phyloP scores from a whole-genome alignment of 2,113 vertebrate species.

The Melospiza georgiana region DNA sequence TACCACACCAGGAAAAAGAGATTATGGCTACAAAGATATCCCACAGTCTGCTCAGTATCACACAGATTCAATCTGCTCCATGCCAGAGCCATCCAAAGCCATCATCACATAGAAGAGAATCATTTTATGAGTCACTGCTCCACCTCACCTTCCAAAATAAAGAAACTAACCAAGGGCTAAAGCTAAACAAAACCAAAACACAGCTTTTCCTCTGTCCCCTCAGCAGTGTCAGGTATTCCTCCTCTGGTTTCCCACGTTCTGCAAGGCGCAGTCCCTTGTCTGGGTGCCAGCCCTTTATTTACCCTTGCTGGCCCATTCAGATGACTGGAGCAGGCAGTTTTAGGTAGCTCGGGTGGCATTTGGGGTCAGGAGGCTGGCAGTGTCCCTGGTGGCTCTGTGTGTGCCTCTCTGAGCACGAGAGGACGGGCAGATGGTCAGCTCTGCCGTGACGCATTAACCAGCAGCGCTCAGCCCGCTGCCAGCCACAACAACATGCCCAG shows the following conservation, averaged over 20 bases:
- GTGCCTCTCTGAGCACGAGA: background rate
- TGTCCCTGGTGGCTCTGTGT: background rate
- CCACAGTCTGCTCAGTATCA: background rate
- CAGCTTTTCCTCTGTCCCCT: background rate
- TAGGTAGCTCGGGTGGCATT: background rate
- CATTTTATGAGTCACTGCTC: background rate
- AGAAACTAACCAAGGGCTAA: background rate
- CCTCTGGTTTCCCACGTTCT: background rate
- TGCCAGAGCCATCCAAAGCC: background rate
- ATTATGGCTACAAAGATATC: background rate
- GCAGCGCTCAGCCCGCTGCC: background rate
- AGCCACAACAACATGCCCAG: conserved; percentile 50
- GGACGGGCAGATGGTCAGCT: conserved; percentile 43
- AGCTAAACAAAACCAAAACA: background rate
- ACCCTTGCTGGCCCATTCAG: background rate
- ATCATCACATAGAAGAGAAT: background rate
- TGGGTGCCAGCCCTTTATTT: background rate
- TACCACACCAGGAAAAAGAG: background rate
- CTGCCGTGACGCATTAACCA: background rate
- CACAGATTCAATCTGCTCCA: background rate
- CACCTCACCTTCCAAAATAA: background rate
- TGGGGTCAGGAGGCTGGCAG: background rate
- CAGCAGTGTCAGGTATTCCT: background rate
- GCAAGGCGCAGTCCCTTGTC: background rate
- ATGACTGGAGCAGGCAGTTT: background rate